These are phyloP conservation scores for Metallyticus violacea DNA, from an alignment of 2,888 invertebrate species.

Conservation along the genomic window DNA sequence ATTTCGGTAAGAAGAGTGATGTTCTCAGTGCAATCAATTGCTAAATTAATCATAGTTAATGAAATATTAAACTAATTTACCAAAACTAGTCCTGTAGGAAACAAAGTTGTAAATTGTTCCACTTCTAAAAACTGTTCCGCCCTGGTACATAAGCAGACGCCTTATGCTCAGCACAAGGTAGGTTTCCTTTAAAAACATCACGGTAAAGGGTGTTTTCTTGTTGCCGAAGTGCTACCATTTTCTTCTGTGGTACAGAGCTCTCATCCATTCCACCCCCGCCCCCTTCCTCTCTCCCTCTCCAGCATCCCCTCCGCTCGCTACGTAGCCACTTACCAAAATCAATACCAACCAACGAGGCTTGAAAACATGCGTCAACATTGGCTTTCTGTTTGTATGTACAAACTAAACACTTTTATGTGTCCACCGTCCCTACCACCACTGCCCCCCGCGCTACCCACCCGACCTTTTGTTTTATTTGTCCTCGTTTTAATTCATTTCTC, in stretches of 20 bases:
- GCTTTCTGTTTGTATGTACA: conserved; percentile 27
- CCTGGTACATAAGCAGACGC: too few relatives aligned
- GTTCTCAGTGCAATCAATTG: too few relatives aligned
- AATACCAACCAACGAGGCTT: conserved; percentile 59
- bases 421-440: not conserved
- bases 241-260: not conserved
- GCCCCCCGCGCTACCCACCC: not conserved
- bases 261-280: not conserved
- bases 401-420: conserved; percentile 18
- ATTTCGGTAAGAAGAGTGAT: too few relatives aligned
- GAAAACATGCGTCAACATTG: conserved; percentile 60
- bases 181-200: not conserved
- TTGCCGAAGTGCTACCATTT: not conserved
- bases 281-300: not conserved
- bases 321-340: conserved; percentile 45
- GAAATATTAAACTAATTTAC: too few relatives aligned
- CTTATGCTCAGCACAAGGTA: too few relatives aligned
- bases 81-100: too few relatives aligned
- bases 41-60: too few relatives aligned
- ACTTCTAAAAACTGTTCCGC: too few relatives aligned
- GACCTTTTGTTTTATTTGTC: not conserved
- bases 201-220: not conserved
- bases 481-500: not conserved
- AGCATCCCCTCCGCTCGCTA: conserved; percentile 41
- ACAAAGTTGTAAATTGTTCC: too few relatives aligned